These are phyloP conservation scores for Lordiphosa mommai DNA, from an alignment of 1,140 invertebrate genomes.

Conservation along the genomic window DNA sequence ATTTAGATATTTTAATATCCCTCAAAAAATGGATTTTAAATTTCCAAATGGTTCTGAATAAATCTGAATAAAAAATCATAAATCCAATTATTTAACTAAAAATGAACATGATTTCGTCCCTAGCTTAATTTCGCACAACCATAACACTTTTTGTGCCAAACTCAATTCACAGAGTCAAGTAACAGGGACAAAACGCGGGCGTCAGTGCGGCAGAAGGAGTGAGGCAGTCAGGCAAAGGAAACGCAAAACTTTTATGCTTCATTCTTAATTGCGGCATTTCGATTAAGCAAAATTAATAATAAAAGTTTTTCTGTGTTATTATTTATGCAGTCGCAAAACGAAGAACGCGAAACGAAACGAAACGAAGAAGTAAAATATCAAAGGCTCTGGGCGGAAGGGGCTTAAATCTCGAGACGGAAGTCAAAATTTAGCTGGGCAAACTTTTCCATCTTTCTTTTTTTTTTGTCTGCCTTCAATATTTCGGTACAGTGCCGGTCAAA, in stretches of 20 bases:
- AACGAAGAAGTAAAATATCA: conserved; percentile 22
- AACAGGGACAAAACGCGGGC: conserved; percentile 18
- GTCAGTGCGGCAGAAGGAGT: background rate
- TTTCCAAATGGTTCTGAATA: too few relatives aligned
- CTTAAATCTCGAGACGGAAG: background rate
- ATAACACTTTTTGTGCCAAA: too few relatives aligned
- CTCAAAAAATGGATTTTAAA: too few relatives aligned
- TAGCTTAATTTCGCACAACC: too few relatives aligned
- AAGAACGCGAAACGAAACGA: conserved; percentile 18
- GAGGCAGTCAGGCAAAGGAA: conserved; percentile 1
- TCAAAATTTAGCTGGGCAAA: conserved; percentile 5
- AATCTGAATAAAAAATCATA: background rate
- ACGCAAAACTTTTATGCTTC: conserved; percentile 55
- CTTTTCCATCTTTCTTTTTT: background rate
- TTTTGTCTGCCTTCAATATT: background rate
- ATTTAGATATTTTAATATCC: too few relatives aligned
- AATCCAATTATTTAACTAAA: background rate
- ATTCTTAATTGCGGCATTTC: conserved; percentile 72
- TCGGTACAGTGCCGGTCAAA: background rate
- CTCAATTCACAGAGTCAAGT: background rate
- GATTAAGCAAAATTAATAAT: conserved; percentile 75
- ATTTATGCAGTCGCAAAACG: conserved; percentile 45
- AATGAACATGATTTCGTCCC: too few relatives aligned
- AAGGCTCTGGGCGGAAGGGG: background rate
- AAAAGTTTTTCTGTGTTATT: conserved; percentile 64